A percentile compares a stretch with the other conserved stretches of the same genome.
Conservation (phyloP, 2,888 invertebrate genomes). For the Coelopa pilipes region DNA sequence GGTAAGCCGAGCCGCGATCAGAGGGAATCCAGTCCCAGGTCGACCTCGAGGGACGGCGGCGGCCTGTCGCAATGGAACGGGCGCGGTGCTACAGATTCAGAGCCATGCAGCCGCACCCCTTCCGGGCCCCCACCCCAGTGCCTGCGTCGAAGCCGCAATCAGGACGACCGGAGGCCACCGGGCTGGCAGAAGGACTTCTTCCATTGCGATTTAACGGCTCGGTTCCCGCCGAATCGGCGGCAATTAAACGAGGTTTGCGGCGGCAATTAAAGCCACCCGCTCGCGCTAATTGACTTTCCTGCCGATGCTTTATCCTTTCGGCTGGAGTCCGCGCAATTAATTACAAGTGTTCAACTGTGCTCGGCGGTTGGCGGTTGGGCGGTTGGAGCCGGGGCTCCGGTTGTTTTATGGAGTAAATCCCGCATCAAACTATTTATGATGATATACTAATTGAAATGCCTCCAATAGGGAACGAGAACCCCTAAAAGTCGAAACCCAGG, state of each 20-base stretch:
- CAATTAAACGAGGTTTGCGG: slow-evolving; percentile 41
- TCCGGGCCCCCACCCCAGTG: slow-evolving; percentile 47
- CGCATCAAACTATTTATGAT: too few species aligned
- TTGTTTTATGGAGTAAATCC: background rate
- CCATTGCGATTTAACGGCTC: slow-evolving; percentile 53
- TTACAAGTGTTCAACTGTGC: slow-evolving; percentile 8
- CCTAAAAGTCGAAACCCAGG: background rate
- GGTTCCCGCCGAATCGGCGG: slow-evolving; percentile 47
- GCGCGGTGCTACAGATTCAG: slow-evolving; percentile 49
- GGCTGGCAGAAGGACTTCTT: background rate
- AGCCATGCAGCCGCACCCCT: slow-evolving; percentile 54
- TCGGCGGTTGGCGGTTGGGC: too few species aligned
- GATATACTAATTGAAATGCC: too few species aligned
- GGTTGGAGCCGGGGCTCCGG: too few species aligned
- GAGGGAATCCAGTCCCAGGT: slow-evolving; percentile 46
- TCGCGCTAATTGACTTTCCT: slow-evolving; percentile 25
- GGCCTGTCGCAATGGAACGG: slow-evolving; percentile 40
- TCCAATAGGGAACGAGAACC: too few species aligned
- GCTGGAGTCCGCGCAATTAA: background rate
- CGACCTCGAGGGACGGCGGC: slow-evolving; percentile 8
- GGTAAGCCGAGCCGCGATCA: slow-evolving; percentile 44
- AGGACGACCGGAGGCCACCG: slow-evolving; percentile 12
- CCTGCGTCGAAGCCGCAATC: slow-evolving; percentile 25
- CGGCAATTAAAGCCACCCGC: slow-evolving; percentile 38
- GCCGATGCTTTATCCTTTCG: background rate